Evolutionary conservation across 2,797 vertebrate species (phyloP), one percentile per base, ranked within the genome.

Genomic region (Tarsius wallacei): DNA sequence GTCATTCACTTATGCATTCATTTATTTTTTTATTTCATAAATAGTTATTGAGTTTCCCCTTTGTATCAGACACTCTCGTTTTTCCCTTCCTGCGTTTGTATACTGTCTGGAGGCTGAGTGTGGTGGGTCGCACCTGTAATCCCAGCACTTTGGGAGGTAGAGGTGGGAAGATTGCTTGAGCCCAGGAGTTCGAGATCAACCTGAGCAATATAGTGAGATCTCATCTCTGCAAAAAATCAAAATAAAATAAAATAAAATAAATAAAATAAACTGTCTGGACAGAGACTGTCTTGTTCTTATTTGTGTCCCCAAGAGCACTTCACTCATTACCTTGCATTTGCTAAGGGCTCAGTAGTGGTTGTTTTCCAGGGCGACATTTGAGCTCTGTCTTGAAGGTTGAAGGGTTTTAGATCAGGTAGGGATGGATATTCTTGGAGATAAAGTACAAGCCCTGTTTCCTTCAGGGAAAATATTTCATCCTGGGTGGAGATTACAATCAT

Each of bases 11-110:
- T 7, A 47, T 26, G 49, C 64, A 83, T 36, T 90, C 55, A 49
- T 76, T 92, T 28, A 78, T 85, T 81, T 66, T 42, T 83, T 68
- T 86, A 80, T 74, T 93, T 91, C 64, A 42, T 63, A 85, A 77
- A 86, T 84, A 83, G 81, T 76, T 63, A 70, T 74, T 31, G 51
- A 91, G 73, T n/a, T 91, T 19, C 10, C 36, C 15, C 6, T 81
- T 70, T 26, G 15, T 19, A 8, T 22, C 33, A 85, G 77, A 63
- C 5, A 19, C 17, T 17, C 21, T n/a, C 49, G 42, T 53, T 68
- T 74, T 33, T 70, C 63, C 57, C 57, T 70, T 17, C 2, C 24
- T 84, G 70, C 28, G 7, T 91, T 70, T 83, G 4, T 59, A 53
- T 83, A 53, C 49, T 31, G 24, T 49, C 71, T 74, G 71, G 24